phyloP scores from a whole-genome alignment of 2,888 invertebrate species.

The Autographa gamma region DNA sequence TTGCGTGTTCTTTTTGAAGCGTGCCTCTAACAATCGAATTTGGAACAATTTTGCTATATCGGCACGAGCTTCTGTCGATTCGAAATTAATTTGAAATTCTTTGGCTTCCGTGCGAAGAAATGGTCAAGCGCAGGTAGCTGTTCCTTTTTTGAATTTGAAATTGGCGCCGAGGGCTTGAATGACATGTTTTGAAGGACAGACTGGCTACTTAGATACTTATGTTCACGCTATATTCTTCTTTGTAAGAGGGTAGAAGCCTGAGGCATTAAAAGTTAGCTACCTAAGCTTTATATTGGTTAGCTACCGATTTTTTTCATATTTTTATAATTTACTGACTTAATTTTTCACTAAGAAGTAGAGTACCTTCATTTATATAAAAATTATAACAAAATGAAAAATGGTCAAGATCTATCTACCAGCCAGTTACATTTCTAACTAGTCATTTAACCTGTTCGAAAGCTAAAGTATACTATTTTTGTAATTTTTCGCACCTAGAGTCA shows the following conservation, averaged over 20 bases:
- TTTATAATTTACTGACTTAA: neutral
- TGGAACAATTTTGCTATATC: slow-evolving; percentile 65
- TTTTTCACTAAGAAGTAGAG: neutral
- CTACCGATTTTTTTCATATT: neutral
- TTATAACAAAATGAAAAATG: neutral
- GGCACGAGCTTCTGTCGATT: slow-evolving; percentile 79
- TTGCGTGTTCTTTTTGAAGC: slow-evolving; percentile 70
- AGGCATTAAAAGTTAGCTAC: neutral
- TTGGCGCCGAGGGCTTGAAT: slow-evolving; percentile 40
- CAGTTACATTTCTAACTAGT: too few species aligned
- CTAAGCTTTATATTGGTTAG: neutral
- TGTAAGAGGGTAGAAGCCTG: neutral
- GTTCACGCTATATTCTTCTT: slow-evolving; percentile 33
- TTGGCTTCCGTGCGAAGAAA: slow-evolving; percentile 78
- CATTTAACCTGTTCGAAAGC: too few species aligned
- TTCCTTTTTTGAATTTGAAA: slow-evolving; percentile 54
- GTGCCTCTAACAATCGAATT: slow-evolving; percentile 71
- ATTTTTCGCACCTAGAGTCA: too few species aligned
- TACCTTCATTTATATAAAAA: neutral
- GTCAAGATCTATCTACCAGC: too few species aligned
- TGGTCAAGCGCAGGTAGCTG: slow-evolving; percentile 53
- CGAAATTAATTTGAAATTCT: slow-evolving; percentile 63
- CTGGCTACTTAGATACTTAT: slow-evolving; percentile 27
- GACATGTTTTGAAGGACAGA: slow-evolving; percentile 49
- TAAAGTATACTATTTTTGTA: too few species aligned